These are phyloP conservation scores for Etheostoma perlongum DNA, from an alignment of 2,797 vertebrate species.

Conservation along the genomic window DNA sequence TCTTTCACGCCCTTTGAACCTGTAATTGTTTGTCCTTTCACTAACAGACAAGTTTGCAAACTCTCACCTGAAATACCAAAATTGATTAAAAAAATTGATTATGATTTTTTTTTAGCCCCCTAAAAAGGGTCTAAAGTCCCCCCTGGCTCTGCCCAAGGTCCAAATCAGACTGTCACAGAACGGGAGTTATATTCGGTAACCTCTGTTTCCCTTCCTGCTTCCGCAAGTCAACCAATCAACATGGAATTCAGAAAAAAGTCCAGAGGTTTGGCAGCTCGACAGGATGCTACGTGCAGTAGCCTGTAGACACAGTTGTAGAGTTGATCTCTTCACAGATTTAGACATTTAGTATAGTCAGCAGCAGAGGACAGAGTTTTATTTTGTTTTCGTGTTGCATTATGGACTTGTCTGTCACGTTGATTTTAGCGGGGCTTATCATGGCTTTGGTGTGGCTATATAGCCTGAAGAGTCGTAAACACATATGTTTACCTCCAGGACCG, in stretches of 20 bases:
- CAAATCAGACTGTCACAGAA: not conserved
- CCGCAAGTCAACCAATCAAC: not conserved
- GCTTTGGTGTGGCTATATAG: conserved; percentile 52
- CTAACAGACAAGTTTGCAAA: too few relatives aligned
- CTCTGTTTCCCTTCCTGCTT: too few relatives aligned
- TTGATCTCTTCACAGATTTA: not conserved
- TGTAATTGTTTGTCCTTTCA: too few relatives aligned
- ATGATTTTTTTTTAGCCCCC: too few relatives aligned
- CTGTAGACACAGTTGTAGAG: not conserved
- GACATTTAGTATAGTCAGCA: not conserved
- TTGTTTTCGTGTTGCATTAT: conserved; percentile 8
- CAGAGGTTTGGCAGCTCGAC: too few relatives aligned
- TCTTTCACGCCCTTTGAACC: too few relatives aligned
- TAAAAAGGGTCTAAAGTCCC: too few relatives aligned
- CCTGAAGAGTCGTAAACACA: conserved; percentile 1
- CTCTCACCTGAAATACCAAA: too few relatives aligned
- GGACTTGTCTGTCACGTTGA: conserved; percentile 33
- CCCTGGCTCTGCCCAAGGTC: too few relatives aligned
- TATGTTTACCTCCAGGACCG: conserved; percentile 75
- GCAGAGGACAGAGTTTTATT: not conserved
- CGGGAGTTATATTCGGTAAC: not conserved
- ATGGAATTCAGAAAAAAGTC: not conserved
- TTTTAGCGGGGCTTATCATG: conserved; percentile 22
- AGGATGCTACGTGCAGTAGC: not conserved
- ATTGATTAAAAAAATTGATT: too few relatives aligned